These are phyloP conservation scores for Conus ventricosus DNA, from an alignment of 1,140 invertebrate species.

Conservation along the genomic window DNA sequence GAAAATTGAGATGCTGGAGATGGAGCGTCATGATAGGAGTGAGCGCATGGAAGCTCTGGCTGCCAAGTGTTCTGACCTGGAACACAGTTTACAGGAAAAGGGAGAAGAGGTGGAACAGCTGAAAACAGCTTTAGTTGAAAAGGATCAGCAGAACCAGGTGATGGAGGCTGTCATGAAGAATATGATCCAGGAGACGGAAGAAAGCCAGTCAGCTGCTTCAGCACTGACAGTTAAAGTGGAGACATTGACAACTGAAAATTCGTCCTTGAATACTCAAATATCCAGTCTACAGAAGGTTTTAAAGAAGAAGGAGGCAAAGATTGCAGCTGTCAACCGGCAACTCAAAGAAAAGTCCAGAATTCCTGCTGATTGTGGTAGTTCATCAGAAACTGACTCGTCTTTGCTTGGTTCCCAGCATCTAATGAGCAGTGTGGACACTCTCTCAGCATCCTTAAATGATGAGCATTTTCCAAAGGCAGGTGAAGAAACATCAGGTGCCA, in stretches of 20 bases:
- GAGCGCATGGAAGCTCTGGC: slow-evolving; percentile 36
- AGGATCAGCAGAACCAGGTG: slow-evolving; percentile 39
- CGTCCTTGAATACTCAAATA: slow-evolving; percentile 41
- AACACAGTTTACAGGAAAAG: slow-evolving; percentile 40
- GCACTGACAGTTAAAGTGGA: slow-evolving; percentile 42
- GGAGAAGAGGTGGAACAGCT: slow-evolving; percentile 39
- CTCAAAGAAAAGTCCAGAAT: slow-evolving; percentile 24
- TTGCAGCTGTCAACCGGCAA: slow-evolving; percentile 38
- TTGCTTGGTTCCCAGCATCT: slow-evolving; percentile 32
- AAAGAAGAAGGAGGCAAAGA: slow-evolving; percentile 51
- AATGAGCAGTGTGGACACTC: slow-evolving; percentile 10
- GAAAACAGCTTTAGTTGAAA: slow-evolving; percentile 39
- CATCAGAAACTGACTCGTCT: slow-evolving; percentile 21
- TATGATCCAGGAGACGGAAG: slow-evolving; percentile 45
- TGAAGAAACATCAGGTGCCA: neutral
- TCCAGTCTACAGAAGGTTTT: slow-evolving; percentile 45
- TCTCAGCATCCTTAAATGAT: slow-evolving; percentile 5
- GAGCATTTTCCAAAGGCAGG: neutral
- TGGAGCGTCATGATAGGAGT: slow-evolving; percentile 46
- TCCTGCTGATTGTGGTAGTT: neutral
- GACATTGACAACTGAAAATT: slow-evolving; percentile 25
- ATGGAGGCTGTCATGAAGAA: slow-evolving; percentile 44
- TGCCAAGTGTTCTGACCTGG: slow-evolving; percentile 26
- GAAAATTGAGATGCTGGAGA: slow-evolving; percentile 50
- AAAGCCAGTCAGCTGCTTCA: slow-evolving; percentile 31